Evolutionary conservation across 2,888 invertebrate species (phyloP), one percentile per base, ranked within the genome.

Genomic region (Cephus rjabovi): DNA sequence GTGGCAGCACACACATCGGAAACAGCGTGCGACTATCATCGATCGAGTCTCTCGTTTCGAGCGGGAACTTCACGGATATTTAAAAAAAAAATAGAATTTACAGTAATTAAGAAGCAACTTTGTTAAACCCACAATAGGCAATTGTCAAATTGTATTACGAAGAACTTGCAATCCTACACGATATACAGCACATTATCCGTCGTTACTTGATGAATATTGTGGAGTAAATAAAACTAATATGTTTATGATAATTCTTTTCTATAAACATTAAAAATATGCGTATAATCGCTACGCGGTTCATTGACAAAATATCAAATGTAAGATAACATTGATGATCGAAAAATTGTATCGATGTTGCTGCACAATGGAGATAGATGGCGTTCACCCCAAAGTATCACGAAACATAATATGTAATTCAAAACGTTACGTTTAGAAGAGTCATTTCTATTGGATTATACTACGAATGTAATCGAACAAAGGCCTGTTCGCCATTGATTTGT

Each of bases 61-160:
- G 80, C 83, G 83, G 77, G 78, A 81, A 78, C 37, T 76, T 81
- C 80, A 34, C 31, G 80, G 9, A 56, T 56, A 56, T 56, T 56
- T 56, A 6, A 23, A 40, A 56, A 23, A 56, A 23, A 56, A 23
- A 9, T 15, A 56, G 0, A 56, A 56, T 23, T 6, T 56, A 23
- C 1, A 23, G 2, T 23, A 56, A 56, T 23, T 23, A 56, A 9
- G 6, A 56, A 23, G 2, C 23, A 56, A 6, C 56, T 15, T 9
- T 56, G 56, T 2, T 23, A 56, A 56, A 2, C 15, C 9, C 2
- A 23, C 56, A 56, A 23, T 23, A 56, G 23, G 56, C 56, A 23
- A 23, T 56, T 23, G 2, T 23, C 6, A 23, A 23, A 56, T 56
- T 56, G 56, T 56, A 56, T 23, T 56, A 56, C 2, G 56, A 56